Base-by-base conservation (phyloP, 2,888 invertebrate genomes). In the Eutolmus rufibarbis region DNA sequence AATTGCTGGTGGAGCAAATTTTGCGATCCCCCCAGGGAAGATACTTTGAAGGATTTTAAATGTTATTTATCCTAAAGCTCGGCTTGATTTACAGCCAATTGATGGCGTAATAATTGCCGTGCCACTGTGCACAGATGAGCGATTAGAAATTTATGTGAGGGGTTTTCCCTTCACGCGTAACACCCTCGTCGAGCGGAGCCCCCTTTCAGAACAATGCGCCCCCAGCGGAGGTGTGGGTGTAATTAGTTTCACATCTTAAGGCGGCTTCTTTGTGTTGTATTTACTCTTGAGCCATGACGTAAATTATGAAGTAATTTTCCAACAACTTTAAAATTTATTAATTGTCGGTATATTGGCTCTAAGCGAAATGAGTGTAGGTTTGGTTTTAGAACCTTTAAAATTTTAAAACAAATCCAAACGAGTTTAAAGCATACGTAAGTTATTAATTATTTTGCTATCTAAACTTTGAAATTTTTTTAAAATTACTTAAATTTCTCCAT, bases 51-150 rank as follows among this genome's bases (percentile, higher is more conserved):
- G 81, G 81, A 81, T 81, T 81, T 81, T 81, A 81, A 56, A 81
- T 51, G 81, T 81, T 81, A 81, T 81, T 81, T 81, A 81, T 81
- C 56, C 81, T 56, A 81, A 66, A 81, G 81, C 81, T 56, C 34
- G 51, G 81, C 34, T 51, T 81, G 81, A 81, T 81, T 81, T 81
- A 81, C 51, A 51, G 31, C 51, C 81, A 81, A 81, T 81, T 81
- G 81, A 81, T 81, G 81, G 81, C 81, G 34, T 56, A 56, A 81
- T 81, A 81, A 81, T 81, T 81, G 81, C 81, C 56, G 31, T 46
- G 51, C 28, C 51, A 34, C 56, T 81, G 19, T 81, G n/a, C 81
- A 81, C 81, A 56, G 56, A 56, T 81, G 81, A 81, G 34, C 81
- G 56, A 81, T 81, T 81, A 56, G 81, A 81, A 81, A 51, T 81